Evolutionary conservation across 1,140 invertebrate genomes (phyloP).

Genomic region (Nomia melanderi): DNA sequence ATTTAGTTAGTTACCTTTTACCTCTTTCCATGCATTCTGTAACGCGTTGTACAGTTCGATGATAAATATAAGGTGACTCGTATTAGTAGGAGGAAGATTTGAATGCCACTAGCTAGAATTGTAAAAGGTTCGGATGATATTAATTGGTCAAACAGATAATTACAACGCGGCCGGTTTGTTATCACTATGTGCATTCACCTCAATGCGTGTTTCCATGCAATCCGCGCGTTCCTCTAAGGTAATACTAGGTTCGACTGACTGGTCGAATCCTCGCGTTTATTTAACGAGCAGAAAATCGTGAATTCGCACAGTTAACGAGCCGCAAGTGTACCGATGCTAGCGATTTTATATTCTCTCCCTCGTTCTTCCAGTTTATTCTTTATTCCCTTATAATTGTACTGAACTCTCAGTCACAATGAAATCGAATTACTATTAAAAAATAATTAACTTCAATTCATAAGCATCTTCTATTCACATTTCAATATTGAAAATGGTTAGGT

Average conservation of each 20-base stretch:
- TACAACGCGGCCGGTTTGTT: slow-evolving; percentile 46
- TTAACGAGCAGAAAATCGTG: slow-evolving; percentile 60
- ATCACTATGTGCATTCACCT: slow-evolving; percentile 55
- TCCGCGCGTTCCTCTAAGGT: slow-evolving; percentile 42
- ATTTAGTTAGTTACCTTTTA: too few relatives aligned
- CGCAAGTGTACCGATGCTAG: not conserved
- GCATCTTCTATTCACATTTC: too few relatives aligned
- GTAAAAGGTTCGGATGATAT: not conserved
- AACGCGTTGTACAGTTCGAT: not conserved
- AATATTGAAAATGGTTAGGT: too few relatives aligned
- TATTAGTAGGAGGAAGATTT: not conserved
- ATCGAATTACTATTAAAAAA: not conserved
- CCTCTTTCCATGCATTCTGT: too few relatives aligned
- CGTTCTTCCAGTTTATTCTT: not conserved
- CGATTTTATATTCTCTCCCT: not conserved
- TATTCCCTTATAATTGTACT: not conserved
- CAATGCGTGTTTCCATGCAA: slow-evolving; percentile 51
- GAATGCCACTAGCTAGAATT: not conserved
- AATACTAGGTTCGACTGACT: slow-evolving; percentile 37
- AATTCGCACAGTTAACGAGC: slow-evolving; percentile 37
- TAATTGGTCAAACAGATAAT: slow-evolving; percentile 58
- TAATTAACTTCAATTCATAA: too few relatives aligned
- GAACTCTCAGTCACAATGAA: not conserved
- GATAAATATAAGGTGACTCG: not conserved
- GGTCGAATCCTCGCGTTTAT: slow-evolving; percentile 56